Evolutionary conservation across 2,113 vertebrate genomes (phyloP).

Genomic region (Tychaedon coryphoeus): DNA sequence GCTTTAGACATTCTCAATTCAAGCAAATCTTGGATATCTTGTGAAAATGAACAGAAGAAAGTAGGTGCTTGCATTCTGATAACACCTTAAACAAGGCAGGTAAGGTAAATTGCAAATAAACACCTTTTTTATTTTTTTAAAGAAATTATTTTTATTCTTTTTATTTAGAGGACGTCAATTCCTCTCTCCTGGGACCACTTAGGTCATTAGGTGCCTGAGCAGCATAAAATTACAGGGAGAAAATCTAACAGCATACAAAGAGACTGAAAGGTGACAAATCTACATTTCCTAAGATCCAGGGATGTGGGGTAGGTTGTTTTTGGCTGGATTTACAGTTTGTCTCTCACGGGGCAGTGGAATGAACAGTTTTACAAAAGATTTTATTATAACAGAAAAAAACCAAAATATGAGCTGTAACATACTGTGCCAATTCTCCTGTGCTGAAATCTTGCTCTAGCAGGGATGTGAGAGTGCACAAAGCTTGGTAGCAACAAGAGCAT

Average conservation of each 20-base stretch:
- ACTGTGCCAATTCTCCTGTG: background rate
- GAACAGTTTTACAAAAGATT: background rate
- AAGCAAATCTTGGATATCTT: slow-evolving; percentile 39
- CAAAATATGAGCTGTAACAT: background rate
- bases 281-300: background rate
- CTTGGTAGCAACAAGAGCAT: background rate
- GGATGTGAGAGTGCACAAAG: background rate
- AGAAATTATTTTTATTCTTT: background rate
- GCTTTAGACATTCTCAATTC: slow-evolving; percentile 62
- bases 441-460: background rate
- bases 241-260: background rate
- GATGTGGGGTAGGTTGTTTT: background rate
- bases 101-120: slow-evolving; percentile 51
- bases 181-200: slow-evolving; percentile 25
- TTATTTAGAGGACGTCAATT: background rate
- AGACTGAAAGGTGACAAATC: background rate
- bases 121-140: background rate
- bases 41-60: slow-evolving; percentile 68
- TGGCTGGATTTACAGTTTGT: background rate
- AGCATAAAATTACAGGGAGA: background rate
- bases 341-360: background rate
- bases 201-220: background rate
- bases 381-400: background rate
- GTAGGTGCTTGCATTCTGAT: slow-evolving; percentile 44
- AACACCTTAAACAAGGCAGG: slow-evolving; percentile 45